Percentiles rank a stretch among this genome's conserved stretches.
phyloP scores from a whole-genome alignment of 2,888 invertebrate genomes.

The Eupithecia dodoneata region DNA sequence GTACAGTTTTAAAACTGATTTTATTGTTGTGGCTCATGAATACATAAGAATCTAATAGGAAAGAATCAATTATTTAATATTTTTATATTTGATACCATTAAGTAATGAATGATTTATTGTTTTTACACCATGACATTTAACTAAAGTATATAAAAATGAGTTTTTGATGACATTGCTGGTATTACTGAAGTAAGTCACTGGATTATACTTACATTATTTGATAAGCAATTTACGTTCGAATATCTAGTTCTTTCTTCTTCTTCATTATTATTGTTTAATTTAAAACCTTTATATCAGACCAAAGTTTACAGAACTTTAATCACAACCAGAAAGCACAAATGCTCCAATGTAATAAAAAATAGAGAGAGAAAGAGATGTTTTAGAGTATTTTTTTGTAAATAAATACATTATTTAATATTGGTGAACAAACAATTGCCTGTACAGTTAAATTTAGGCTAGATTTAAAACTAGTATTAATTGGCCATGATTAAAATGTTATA shows the following conservation, averaged over 20 bases:
- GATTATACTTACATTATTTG: background rate
- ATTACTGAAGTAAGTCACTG: background rate
- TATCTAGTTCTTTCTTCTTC: background rate
- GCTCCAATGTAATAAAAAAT: conserved; percentile 39
- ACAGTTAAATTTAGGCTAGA: conserved; percentile 73
- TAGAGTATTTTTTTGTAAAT: conserved; percentile 68
- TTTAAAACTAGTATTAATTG: conserved; percentile 66
- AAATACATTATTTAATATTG: conserved; percentile 61
- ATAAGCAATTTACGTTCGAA: background rate
- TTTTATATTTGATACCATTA: background rate
- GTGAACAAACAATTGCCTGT: conserved; percentile 68
- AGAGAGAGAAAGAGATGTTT: conserved; percentile 51
- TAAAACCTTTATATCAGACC: conserved; percentile 24
- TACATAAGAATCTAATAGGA: background rate
- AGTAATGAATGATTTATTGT: conserved; percentile 25
- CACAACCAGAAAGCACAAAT: conserved; percentile 28
- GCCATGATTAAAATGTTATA: conserved; percentile 70
- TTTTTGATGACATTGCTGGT: background rate
- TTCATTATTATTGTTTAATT: background rate
- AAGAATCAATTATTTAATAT: background rate
- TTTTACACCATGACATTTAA: conserved; percentile 51
- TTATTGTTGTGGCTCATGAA: background rate
- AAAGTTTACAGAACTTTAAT: conserved; percentile 25
- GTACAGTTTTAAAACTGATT: background rate
- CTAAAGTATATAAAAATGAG: background rate